phyloP scores from a whole-genome alignment of 2,888 invertebrate genomes.

The Galerucella pusilla region DNA sequence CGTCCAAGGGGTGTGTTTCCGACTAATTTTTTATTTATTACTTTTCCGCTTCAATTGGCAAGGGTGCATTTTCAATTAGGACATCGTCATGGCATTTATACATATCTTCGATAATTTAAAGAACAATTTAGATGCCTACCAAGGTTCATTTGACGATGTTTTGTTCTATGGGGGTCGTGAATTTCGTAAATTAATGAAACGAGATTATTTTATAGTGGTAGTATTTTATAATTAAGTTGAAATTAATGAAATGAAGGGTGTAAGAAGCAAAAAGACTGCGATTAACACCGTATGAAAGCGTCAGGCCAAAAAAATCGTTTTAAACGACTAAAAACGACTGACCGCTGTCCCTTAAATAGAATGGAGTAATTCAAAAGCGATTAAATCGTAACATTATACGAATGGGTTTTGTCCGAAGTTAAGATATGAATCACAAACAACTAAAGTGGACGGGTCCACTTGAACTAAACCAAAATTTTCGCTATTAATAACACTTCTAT shows the following conservation, averaged over 20 bases:
- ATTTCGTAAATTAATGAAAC: background rate
- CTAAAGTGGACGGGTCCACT: background rate
- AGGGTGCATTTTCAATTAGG: slow-evolving; percentile 35
- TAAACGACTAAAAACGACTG: background rate
- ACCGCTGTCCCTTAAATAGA: background rate
- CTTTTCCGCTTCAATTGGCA: slow-evolving; percentile 20
- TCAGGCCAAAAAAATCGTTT: background rate
- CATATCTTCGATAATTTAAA: slow-evolving; percentile 29
- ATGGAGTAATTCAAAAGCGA: background rate
- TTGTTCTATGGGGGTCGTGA: slow-evolving; percentile 21
- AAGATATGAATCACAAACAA: slow-evolving; percentile 4
- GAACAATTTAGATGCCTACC: slow-evolving; percentile 25
- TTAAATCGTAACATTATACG: background rate
- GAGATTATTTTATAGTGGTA: background rate
- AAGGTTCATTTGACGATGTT: slow-evolving; percentile 20
- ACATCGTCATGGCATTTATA: slow-evolving; percentile 21
- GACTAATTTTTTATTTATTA: slow-evolving; percentile 35
- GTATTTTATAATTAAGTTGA: background rate
- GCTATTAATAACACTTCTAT: background rate
- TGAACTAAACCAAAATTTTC: background rate
- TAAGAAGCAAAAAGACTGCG: no score
- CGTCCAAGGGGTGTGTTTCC: slow-evolving; percentile 20
- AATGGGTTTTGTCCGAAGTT: background rate
- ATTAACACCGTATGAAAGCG: background rate
- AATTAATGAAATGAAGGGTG: no score